phyloP scores from a whole-genome alignment of 2,113 vertebrate genomes.

The Melanotaenia duboulayi region DNA sequence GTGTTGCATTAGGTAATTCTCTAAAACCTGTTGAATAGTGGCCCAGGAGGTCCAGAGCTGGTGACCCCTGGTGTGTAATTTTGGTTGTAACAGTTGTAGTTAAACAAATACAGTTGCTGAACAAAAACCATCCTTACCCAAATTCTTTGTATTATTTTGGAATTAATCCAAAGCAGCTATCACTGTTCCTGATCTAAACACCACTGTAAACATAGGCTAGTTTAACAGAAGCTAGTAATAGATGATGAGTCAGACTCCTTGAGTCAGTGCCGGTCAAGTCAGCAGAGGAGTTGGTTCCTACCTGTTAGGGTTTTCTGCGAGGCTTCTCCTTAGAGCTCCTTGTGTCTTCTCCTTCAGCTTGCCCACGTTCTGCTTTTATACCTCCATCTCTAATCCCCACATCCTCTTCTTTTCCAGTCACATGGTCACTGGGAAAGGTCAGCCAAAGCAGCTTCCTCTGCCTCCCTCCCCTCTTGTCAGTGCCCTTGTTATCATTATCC shows the following conservation, averaged over 20 bases:
- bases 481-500: neutral
- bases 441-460: slow-evolving; percentile 34
- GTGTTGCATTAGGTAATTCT: too few relatives aligned
- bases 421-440: slow-evolving; percentile 50
- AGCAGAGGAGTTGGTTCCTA: slow-evolving; percentile 48
- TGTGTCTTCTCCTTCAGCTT: neutral
- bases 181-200: too few relatives aligned
- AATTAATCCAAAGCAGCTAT: neutral
- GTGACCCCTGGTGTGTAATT: neutral
- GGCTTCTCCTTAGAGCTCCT: slow-evolving; percentile 29
- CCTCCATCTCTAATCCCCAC: slow-evolving; percentile 67
- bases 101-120: neutral
- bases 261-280: neutral
- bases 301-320: slow-evolving; percentile 69
- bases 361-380: slow-evolving; percentile 67
- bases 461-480: neutral
- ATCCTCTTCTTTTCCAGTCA: slow-evolving; percentile 64
- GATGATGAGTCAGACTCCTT: too few relatives aligned
- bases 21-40: too few relatives aligned
- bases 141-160: neutral
- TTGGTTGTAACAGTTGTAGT: neutral
- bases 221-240: too few relatives aligned
- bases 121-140: neutral
- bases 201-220: too few relatives aligned
- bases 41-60: too few relatives aligned